Conservation (phyloP, 2,797 vertebrate genomes). For the Catostomus latipinnis region DNA sequence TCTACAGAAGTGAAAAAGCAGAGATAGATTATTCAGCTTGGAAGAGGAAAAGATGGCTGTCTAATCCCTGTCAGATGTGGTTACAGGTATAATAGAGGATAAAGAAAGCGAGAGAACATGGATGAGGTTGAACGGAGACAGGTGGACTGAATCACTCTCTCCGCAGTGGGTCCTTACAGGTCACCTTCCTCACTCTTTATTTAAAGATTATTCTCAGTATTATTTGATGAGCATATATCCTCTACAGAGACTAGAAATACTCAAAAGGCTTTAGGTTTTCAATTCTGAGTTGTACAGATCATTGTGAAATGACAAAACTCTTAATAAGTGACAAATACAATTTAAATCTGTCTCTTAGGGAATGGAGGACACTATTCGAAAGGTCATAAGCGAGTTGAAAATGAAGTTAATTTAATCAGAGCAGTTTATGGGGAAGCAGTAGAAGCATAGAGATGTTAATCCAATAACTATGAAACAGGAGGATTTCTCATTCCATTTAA, state of each 20-base stretch:
- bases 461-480: constrained; percentile 73
- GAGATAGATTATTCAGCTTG: constrained; percentile 27
- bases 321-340: constrained; percentile 38
- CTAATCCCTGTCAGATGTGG: constrained; percentile 38
- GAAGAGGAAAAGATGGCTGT: constrained; percentile 15
- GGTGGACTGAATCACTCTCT: constrained; percentile 10
- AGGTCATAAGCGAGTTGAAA: constrained; percentile 44
- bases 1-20: constrained; percentile 38
- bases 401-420: constrained; percentile 48
- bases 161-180: constrained; percentile 8
- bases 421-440: constrained; percentile 37
- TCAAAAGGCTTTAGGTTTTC: constrained; percentile 2
- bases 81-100: constrained; percentile 38
- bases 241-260: neutral
- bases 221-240: neutral
- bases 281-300: constrained; percentile 16
- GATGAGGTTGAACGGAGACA: neutral
- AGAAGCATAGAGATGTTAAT: constrained; percentile 55
- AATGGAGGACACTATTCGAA: constrained; percentile 37
- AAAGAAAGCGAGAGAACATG: neutral
- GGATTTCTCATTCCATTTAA: constrained; percentile 72
- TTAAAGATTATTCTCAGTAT: constrained; percentile 31
- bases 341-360: constrained; percentile 23
- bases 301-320: constrained; percentile 27
- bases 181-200: constrained; percentile 20